Conservation (phyloP, 2,113 vertebrate genomes). For the Marmota monax region DNA sequence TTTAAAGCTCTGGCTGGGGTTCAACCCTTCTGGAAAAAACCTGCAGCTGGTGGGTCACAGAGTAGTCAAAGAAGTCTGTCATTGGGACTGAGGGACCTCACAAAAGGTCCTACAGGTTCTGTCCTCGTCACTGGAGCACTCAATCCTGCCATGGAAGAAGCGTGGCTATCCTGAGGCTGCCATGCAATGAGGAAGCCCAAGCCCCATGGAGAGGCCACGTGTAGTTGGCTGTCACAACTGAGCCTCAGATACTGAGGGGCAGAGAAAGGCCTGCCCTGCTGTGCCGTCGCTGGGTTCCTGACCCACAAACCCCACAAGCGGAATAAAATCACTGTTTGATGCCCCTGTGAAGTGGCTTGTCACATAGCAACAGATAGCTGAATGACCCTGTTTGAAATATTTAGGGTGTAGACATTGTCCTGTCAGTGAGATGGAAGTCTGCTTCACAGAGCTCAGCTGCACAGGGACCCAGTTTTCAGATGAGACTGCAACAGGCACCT, state of each 20-base stretch:
- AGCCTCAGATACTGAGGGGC: no score
- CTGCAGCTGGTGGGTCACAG: background rate
- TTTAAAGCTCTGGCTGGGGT: background rate
- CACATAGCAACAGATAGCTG: no score
- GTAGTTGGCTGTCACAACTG: no score
- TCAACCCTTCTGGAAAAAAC: background rate
- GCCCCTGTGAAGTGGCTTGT: background rate
- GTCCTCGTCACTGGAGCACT: background rate
- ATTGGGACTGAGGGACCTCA: background rate
- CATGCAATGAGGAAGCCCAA: background rate
- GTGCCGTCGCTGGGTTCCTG: background rate
- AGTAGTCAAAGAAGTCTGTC: background rate
- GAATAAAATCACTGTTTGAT: background rate
- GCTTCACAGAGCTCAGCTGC: background rate
- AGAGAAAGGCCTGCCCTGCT: no score
- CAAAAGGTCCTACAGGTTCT: background rate
- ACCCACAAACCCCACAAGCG: background rate
- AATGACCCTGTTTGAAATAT: no score
- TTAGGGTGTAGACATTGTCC: no score
- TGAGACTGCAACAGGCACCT: no score
- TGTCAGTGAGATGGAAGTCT: no score
- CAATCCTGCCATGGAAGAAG: background rate
- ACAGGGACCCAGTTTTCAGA: no score
- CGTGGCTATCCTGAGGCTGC: background rate
- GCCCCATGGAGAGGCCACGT: background rate